phyloP scores from a whole-genome alignment of 2,888 invertebrate genomes.

The Sinopyrophorus schimmeli region DNA sequence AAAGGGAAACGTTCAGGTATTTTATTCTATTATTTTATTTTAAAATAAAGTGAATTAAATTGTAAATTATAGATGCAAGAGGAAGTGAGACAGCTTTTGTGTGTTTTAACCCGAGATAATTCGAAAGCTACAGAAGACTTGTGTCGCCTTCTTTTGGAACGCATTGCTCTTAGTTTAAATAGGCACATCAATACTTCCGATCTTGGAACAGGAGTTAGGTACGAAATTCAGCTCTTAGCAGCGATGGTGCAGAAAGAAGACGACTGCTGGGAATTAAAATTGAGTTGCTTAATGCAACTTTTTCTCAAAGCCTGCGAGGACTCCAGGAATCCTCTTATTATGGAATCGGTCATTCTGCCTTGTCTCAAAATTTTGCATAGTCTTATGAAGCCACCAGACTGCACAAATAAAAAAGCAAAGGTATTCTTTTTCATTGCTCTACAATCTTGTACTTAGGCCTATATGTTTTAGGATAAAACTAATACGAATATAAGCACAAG shows the following conservation, averaged over 20 bases:
- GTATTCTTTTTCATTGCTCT: constrained; percentile 36
- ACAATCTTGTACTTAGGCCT: background rate
- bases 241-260: constrained; percentile 90
- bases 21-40: constrained; percentile 13
- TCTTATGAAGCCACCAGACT: constrained; percentile 71
- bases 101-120: constrained; percentile 87
- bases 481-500: constrained; percentile 29
- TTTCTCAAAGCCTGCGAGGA: constrained; percentile 79
- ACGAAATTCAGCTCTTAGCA: constrained; percentile 86
- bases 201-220: constrained; percentile 76
- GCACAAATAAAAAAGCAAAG: constrained; percentile 60
- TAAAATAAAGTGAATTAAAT: constrained; percentile 1
- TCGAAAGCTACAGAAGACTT: constrained; percentile 79
- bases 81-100: constrained; percentile 86
- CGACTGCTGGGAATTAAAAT: constrained; percentile 91
- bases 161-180: constrained; percentile 76
- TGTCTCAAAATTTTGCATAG: constrained; percentile 89
- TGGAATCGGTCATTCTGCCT: constrained; percentile 90
- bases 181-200: constrained; percentile 77
- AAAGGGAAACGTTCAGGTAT: constrained; percentile 76
- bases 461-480: constrained; percentile 37
- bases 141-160: constrained; percentile 78
- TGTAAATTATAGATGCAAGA: constrained; percentile 67
- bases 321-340: constrained; percentile 81
- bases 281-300: constrained; percentile 84